Evolutionary conservation across 2,797 vertebrate species (phyloP), one percentile per base, ranked within the genome.

Genomic region (Champsocephalus gunnari): DNA sequence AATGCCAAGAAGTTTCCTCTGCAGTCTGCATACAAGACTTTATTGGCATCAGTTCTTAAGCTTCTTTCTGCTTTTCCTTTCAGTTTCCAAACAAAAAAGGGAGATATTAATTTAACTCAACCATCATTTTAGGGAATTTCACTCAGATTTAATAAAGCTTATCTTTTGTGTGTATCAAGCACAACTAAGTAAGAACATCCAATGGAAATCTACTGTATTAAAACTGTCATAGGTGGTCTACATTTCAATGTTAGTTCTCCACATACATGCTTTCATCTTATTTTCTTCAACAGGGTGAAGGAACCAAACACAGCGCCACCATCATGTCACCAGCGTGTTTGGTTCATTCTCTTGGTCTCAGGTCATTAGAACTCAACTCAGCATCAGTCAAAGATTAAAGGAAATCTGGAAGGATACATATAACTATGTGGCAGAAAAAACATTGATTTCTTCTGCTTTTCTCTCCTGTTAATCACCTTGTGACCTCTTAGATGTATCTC

Each of bases 401-500:
- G 44, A 16, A 56, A 41, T 50, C 16, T n/a, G 10, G 28, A 28
- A 28, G 28, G 28, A 28, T 28, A 28, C 4, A 28, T 28, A 28
- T 28, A 28, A 28, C 28, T 28, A 28, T 28, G 17, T 28, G 2
- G 3, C 13, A 54, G 48, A 43, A 49, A 16, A 7, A 1, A 11
- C 16, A 6, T 38, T 28, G 28, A 5, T 28, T 28, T 28, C 4
- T 28, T 28, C 4, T 28, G 51, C 21, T 17, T 70, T 58, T 34
- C 0, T 44, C 28, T 61, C 49, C 47, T 12, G 12, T 57, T 41
- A 24, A 34, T 68, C 13, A 45, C 1, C 17, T 17, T 45, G 7
- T 55, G 55, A 69, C 17, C 49, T 5, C 3, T 41, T 44, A 9
- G 47, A 72, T 72, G 63, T 3, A 64, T 54, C 28, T 41, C 7